Evolutionary conservation across 2,797 vertebrate genomes (phyloP).

Genomic region (Gallinago stenura): DNA sequence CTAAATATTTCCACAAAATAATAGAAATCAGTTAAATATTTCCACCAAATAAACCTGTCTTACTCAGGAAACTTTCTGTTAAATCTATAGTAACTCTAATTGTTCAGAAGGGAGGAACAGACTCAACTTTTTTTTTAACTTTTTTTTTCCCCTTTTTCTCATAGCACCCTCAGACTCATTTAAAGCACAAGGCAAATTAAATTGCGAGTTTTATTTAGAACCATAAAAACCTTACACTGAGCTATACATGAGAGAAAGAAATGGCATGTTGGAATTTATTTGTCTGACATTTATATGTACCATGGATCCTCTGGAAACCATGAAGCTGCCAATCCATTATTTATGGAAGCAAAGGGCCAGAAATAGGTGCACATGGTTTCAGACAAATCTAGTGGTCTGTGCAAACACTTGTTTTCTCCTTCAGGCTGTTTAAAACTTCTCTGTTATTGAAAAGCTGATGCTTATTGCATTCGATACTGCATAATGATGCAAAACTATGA

Average conservation of each 20-base stretch:
- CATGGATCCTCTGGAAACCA: conserved; percentile 42
- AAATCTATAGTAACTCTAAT: neutral
- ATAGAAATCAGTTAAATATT: neutral
- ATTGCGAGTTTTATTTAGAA: conserved; percentile 41
- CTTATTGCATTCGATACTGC: conserved; percentile 16
- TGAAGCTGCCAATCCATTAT: conserved; percentile 54
- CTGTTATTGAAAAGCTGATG: conserved; percentile 43
- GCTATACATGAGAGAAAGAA: conserved; percentile 21
- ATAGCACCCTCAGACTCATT: neutral
- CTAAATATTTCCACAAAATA: neutral
- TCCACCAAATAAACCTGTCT: neutral
- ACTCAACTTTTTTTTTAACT: neutral
- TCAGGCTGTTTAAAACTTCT: conserved; percentile 55
- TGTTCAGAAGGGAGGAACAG: neutral
- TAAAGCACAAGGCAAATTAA: conserved; percentile 52
- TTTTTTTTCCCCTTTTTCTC: neutral
- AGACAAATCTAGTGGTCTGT: conserved; percentile 42
- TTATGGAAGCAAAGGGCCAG: conserved; percentile 66
- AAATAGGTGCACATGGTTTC: conserved; percentile 66
- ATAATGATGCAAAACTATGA: conserved; percentile 31
- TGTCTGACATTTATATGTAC: conserved; percentile 41
- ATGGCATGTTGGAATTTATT: conserved; percentile 30
- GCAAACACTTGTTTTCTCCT: conserved; percentile 51
- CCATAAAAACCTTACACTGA: conserved; percentile 13
- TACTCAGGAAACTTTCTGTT: neutral